A percentile compares a stretch with the other conserved stretches of the same genome.
phyloP scores from a whole-genome alignment of 2,797 vertebrate genomes.

The Acrocephalus scirpaceus region DNA sequence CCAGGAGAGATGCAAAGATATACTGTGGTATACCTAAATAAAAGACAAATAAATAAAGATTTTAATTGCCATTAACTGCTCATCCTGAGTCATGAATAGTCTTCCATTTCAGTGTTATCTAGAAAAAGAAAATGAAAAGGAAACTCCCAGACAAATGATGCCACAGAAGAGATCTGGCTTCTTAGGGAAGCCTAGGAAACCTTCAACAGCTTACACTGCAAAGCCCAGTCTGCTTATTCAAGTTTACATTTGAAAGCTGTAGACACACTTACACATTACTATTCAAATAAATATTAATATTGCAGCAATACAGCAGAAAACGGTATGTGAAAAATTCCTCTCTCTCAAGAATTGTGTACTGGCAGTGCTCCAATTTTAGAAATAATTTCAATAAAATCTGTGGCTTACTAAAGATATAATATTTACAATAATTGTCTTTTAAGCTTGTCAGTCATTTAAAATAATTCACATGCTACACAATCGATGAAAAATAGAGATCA shows the following conservation, averaged over 20 bases:
- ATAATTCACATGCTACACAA: neutral
- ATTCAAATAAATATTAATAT: constrained; percentile 43
- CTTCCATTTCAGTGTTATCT: neutral
- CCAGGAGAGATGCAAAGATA: neutral
- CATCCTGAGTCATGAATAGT: neutral
- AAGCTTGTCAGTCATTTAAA: neutral
- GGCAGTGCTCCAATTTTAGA: neutral
- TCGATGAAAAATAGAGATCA: neutral
- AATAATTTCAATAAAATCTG: neutral
- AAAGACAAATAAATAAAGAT: neutral
- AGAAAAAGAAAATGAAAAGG: neutral
- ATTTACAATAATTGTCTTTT: neutral
- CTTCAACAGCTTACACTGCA: neutral
- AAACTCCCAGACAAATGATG: neutral
- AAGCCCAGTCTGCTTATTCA: neutral
- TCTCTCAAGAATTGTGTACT: neutral
- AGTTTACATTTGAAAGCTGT: neutral
- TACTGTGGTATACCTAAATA: neutral
- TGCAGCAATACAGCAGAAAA: neutral
- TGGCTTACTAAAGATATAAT: neutral
- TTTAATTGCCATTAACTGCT: neutral
- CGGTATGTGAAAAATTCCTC: neutral
- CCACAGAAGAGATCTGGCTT: neutral
- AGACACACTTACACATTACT: neutral
- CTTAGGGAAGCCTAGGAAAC: neutral